Evolutionary conservation across 2,113 vertebrate genomes (phyloP), one percentile per base, ranked within the genome.

Genomic region (Diadophis punctatus): DNA sequence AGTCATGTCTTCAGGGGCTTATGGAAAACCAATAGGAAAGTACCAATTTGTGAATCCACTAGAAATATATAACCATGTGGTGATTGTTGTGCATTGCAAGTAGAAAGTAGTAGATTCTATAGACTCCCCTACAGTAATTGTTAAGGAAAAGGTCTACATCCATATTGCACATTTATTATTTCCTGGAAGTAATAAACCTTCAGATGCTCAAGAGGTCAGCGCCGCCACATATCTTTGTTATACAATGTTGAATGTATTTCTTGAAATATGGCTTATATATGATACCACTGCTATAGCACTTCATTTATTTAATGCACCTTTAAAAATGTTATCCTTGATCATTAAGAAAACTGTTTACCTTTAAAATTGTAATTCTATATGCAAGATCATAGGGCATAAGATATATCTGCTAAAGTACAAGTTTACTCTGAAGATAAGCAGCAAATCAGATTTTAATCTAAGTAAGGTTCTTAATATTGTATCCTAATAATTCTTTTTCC

Each of bases 301-400:
- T 84, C 68, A 58, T 60, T 23, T 55, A 85, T 53, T 86, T 1
- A 68, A 68, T 27, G 12, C 48, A n/a, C 39, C 34, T 89, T 85
- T 56, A 46, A 89, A 52, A 92, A 84, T 84, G 56, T 85, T 58
- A 85, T 84, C 39, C 86, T 84, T 95, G 14, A 30, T 80, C 85
- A 92, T 95, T 92, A 85, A 84, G 27, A 80, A 91, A 91, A 53
- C 20, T 88, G 92, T 87, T 92, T 46, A 86, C 27, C 52, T 91
- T 94, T 89, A 93, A 92, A 60, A 90, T 84, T 86, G 87, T 90
- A 92, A 93, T 96, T 95, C 96, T 96, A 95, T 95, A 95, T 96
- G 94, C 89, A 95, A 88, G 91, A 88, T 91, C 90, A 49, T 2
- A 12, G 49, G 86, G 88, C 94, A 95, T 95, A 93, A 95, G 93